Percentiles rank a stretch among this genome's conserved stretches.
phyloP scores from a whole-genome alignment of 1,140 invertebrate genomes.

The Drosophila lini region DNA sequence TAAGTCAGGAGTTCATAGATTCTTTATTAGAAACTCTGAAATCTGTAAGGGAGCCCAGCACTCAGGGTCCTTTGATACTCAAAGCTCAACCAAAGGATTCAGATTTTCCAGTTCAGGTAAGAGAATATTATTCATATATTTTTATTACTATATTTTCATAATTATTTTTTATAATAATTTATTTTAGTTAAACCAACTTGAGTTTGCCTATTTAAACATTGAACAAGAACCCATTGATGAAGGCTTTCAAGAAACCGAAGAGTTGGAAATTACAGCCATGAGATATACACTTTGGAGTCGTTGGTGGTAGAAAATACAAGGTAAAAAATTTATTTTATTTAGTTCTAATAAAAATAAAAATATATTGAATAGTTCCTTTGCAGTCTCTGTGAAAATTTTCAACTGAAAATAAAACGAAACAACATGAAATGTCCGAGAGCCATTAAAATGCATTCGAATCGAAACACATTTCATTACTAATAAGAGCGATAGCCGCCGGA shows the following conservation, averaged over 20 bases:
- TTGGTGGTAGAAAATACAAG: not conserved
- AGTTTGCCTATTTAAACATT: not conserved
- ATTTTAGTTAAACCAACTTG: not conserved
- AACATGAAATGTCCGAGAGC: slow-evolving; percentile 21
- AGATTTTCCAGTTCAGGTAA: not conserved
- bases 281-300: not conserved
- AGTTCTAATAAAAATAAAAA: not conserved
- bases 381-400: slow-evolving; percentile 16
- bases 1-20: not conserved
- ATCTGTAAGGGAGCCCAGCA: not conserved
- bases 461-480: slow-evolving; percentile 66
- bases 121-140: not conserved
- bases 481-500: slow-evolving; percentile 49
- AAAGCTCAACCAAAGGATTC: not conserved
- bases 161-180: not conserved
- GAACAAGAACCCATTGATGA: slow-evolving; percentile 6
- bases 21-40: not conserved
- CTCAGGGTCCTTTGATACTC: not conserved
- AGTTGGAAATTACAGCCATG: not conserved
- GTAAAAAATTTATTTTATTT: not conserved
- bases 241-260: not conserved
- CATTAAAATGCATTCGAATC: slow-evolving; percentile 64
- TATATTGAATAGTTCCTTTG: not conserved
- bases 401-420: slow-evolving; percentile 11
- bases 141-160: too few species aligned